Percentiles rank a stretch among this genome's conserved stretches.
These are phyloP conservation scores for Sphenodon punctatus DNA, from an alignment of 2,797 vertebrate genomes.

Conservation along the genomic window DNA sequence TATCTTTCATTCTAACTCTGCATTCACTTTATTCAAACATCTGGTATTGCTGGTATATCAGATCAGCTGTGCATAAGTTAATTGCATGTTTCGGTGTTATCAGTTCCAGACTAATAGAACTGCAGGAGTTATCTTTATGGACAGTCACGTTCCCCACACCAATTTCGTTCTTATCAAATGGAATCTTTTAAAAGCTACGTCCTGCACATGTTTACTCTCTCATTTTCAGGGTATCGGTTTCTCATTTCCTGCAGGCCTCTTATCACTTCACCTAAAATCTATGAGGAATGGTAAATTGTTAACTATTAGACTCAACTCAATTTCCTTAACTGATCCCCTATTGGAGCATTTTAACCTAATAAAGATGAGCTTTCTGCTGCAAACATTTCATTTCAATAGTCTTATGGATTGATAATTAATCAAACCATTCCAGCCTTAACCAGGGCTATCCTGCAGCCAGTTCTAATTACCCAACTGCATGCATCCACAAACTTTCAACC, in stretches of 20 bases:
- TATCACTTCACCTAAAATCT: conserved; percentile 62
- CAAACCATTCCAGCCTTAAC: conserved; percentile 35
- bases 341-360: conserved; percentile 34
- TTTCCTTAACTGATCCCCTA: conserved; percentile 58
- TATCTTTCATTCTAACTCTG: not conserved
- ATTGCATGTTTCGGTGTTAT: not conserved
- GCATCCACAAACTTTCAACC: not conserved
- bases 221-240: conserved; percentile 44
- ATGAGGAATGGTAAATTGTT: conserved; percentile 61
- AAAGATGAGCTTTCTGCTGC: conserved; percentile 42
- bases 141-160: conserved; percentile 19
- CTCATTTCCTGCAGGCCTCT: conserved; percentile 65
- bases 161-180: conserved; percentile 61
- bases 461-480: conserved; percentile 11
- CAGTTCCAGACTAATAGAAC: conserved; percentile 31
- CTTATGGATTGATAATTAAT: conserved; percentile 40
- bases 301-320: conserved; percentile 52
- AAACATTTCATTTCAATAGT: conserved; percentile 33
- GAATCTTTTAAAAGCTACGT: conserved; percentile 48
- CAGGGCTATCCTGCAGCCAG: conserved; percentile 30
- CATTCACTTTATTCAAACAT: too few species aligned
- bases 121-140: not conserved
- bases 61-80: not conserved
- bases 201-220: conserved; percentile 51
- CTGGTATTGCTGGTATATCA: too few species aligned